Conservation (phyloP, 1,140 invertebrate species). For the Drosophila nannoptera region DNA sequence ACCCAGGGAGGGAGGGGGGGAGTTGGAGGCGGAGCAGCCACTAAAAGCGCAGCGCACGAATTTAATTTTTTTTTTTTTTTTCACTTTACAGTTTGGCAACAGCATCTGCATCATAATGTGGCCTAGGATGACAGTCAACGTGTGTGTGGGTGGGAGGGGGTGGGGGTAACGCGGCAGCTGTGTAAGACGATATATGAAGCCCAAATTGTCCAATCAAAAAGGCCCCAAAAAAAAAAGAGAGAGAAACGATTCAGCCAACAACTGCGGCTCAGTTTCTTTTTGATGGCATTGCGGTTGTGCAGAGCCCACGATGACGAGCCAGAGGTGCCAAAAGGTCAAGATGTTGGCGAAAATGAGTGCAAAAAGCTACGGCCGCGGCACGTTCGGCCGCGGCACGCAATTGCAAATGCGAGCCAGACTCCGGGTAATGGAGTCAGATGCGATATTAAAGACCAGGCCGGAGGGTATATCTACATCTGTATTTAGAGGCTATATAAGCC, state of each 20-base stretch:
- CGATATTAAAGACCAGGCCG: too few relatives aligned
- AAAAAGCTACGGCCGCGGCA: not conserved
- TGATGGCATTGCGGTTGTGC: constrained; percentile 57
- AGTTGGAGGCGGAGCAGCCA: not conserved
- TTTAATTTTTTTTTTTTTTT: constrained; percentile 39
- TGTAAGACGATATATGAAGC: constrained; percentile 45
- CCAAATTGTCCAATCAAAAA: constrained; percentile 16
- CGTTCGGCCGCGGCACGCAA: constrained; percentile 9
- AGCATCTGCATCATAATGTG: constrained; percentile 23
- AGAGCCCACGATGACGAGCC: not conserved
- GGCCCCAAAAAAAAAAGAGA: not conserved
- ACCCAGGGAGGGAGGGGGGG: not conserved
- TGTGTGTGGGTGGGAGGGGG: not conserved
- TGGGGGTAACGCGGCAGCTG: constrained; percentile 23
- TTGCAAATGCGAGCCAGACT: constrained; percentile 6
- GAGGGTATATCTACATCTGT: not conserved
- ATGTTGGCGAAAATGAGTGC: constrained; percentile 41
- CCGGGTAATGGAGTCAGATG: constrained; percentile 3
- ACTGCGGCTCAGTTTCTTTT: constrained; percentile 28
- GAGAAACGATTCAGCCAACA: not conserved
- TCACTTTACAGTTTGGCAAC: constrained; percentile 24
- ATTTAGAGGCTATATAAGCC: too few relatives aligned
- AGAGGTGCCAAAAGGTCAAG: constrained; percentile 47
- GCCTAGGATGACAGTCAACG: constrained; percentile 13
- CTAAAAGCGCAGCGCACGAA: constrained; percentile 46